These are phyloP conservation scores for Sebastes taczanowskii DNA, from an alignment of 2,797 vertebrate genomes.

Conservation along the genomic window DNA sequence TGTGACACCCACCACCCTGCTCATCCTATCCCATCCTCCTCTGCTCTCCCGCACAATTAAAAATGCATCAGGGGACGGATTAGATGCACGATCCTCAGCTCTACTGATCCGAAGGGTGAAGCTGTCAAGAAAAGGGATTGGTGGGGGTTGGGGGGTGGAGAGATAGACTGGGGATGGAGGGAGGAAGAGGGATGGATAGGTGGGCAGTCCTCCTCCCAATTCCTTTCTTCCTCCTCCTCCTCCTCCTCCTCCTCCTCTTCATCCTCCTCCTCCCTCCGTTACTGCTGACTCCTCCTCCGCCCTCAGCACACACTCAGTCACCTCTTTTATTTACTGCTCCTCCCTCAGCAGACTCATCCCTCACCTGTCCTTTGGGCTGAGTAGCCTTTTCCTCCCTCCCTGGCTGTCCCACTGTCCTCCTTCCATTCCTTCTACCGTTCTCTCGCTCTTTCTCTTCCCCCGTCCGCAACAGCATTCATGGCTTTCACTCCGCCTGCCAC, in stretches of 20 bases:
- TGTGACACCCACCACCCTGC: constrained; percentile 35
- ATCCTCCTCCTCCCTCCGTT: not conserved
- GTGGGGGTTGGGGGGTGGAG: not conserved
- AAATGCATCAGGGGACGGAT: constrained; percentile 82
- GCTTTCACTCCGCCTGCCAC: constrained; percentile 72
- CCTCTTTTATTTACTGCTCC: constrained; percentile 50
- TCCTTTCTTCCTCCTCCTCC: not conserved
- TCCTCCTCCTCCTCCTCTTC: no score
- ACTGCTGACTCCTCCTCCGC: constrained; percentile 38
- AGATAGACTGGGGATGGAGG: constrained; percentile 39
- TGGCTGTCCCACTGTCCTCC: constrained; percentile 23
- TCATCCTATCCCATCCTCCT: constrained; percentile 27
- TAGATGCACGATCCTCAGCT: constrained; percentile 75
- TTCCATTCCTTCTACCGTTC: constrained; percentile 13
- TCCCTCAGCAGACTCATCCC: constrained; percentile 51
- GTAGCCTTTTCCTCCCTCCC: constrained; percentile 81
- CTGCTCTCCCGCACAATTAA: constrained; percentile 77
- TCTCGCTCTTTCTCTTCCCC: constrained; percentile 75
- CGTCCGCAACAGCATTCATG: constrained; percentile 44
- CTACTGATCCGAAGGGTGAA: constrained; percentile 81
- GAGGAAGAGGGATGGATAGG: constrained; percentile 38
- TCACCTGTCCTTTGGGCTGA: constrained; percentile 87
- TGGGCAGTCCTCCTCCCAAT: constrained; percentile 8
- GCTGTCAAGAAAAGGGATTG: constrained; percentile 79
- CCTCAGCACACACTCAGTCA: constrained; percentile 58